Conservation (phyloP, 2,113 vertebrate genomes). For the Xiphophorus maculatus region DNA sequence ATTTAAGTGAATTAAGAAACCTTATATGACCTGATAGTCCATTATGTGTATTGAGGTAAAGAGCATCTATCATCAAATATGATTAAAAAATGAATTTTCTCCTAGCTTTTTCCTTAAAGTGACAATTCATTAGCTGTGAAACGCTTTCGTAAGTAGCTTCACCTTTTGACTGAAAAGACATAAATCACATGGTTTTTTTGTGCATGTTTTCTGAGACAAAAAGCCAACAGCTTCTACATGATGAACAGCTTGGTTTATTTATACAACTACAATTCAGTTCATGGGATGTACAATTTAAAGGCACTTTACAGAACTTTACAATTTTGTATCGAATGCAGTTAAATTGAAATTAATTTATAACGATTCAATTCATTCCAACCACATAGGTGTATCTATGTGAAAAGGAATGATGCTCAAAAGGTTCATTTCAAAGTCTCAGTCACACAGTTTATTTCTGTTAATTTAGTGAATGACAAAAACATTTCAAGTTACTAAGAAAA, state of each 20-base stretch:
- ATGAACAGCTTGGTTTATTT: neutral
- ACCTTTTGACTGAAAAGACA: neutral
- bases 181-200: neutral
- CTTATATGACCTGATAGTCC: neutral
- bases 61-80: neutral
- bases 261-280: neutral
- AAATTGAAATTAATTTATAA: neutral
- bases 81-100: neutral
- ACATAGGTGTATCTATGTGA: neutral
- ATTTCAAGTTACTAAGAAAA: neutral
- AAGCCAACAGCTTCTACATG: neutral
- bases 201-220: neutral
- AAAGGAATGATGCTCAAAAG: neutral
- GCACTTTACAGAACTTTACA: too few relatives aligned
- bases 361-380: neutral
- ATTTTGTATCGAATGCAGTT: neutral
- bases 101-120: neutral
- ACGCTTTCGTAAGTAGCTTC: neutral
- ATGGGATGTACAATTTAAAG: neutral
- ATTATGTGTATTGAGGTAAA: neutral
- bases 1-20: slow-evolving; percentile 2
- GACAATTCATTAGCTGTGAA: neutral
- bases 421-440: neutral
- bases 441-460: neutral
- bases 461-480: neutral